Conservation (phyloP, 2,797 vertebrate genomes). For the Rhyacichthys aspro region DNA sequence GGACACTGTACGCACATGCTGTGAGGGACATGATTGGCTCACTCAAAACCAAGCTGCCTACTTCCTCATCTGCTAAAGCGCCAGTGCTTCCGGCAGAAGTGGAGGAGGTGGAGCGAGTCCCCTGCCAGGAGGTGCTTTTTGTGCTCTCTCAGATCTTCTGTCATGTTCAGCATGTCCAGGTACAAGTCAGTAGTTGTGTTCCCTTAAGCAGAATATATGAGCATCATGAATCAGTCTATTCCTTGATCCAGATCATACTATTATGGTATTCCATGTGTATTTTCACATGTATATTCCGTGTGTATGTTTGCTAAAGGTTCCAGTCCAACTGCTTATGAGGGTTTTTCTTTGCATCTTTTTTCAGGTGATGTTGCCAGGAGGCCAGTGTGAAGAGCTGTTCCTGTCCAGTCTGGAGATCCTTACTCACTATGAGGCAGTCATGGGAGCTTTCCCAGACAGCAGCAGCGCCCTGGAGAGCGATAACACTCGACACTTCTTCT, state of each 20-base stretch:
- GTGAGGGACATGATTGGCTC: conserved; percentile 81
- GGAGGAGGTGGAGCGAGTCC: conserved; percentile 8
- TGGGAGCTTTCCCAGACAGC: conserved; percentile 73
- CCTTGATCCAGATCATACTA: neutral
- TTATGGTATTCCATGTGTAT: too few species aligned
- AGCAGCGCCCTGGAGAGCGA: conserved; percentile 81
- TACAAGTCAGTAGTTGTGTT: conserved; percentile 23
- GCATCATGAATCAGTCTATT: too few species aligned
- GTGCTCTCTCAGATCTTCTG: conserved; percentile 93
- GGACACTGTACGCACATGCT: conserved; percentile 84
- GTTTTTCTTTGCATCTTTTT: neutral
- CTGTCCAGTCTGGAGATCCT: conserved; percentile 90
- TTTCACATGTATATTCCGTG: too few species aligned
- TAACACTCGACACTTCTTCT: conserved; percentile 89
- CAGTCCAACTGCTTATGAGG: neutral
- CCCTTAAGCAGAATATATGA: too few species aligned
- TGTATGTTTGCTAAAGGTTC: too few species aligned
- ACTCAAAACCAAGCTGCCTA: conserved; percentile 62
- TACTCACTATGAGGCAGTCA: conserved; percentile 83
- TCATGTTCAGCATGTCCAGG: conserved; percentile 91
- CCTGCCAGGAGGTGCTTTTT: conserved; percentile 85
- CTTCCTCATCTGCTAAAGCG: conserved; percentile 22
- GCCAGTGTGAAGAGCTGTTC: conserved; percentile 81
- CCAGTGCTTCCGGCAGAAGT: neutral
- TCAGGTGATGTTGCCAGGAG: conserved; percentile 87